Evolutionary conservation across 2,888 invertebrate species (phyloP).

Genomic region (Sussaba pulchella): DNA sequence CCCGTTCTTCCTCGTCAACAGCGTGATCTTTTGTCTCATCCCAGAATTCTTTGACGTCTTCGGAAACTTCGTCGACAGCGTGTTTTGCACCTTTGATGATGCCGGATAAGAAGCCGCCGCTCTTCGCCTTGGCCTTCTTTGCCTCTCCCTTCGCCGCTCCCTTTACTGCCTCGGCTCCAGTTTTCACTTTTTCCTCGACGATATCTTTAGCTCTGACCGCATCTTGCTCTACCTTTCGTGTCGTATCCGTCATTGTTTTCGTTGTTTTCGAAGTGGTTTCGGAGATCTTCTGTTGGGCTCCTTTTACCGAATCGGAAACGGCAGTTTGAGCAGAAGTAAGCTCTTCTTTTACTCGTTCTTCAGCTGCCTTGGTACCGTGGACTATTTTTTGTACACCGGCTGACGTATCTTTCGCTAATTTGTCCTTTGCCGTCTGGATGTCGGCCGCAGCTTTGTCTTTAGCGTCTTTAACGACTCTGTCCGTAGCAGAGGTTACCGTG

Average conservation of each 20-base stretch:
- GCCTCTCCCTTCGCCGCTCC: constrained; percentile 65
- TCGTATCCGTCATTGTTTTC: constrained; percentile 50
- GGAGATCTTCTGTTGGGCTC: constrained; percentile 83
- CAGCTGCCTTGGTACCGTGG: constrained; percentile 58
- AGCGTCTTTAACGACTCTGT: constrained; percentile 65
- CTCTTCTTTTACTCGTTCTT: constrained; percentile 85
- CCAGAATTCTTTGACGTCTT: constrained; percentile 69
- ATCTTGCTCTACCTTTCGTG: constrained; percentile 52
- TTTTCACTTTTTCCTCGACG: constrained; percentile 59
- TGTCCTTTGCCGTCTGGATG: constrained; percentile 48
- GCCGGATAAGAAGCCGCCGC: constrained; percentile 75
- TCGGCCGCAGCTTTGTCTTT: constrained; percentile 61
- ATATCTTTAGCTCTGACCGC: constrained; percentile 61
- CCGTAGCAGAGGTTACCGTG: constrained; percentile 58
- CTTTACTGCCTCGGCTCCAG: constrained; percentile 58
- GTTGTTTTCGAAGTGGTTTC: constrained; percentile 41
- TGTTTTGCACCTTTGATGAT: constrained; percentile 77
- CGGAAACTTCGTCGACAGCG: constrained; percentile 61
- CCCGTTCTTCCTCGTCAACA: constrained; percentile 65
- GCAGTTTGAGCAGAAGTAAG: constrained; percentile 82
- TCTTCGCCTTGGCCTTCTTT: constrained; percentile 75
- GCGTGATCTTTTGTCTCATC: constrained; percentile 66
- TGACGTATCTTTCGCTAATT: constrained; percentile 35
- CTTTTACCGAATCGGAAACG: constrained; percentile 72
- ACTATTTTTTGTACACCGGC: constrained; percentile 62